Evolutionary conservation across 2,797 vertebrate genomes (phyloP), one percentile per base, ranked within the genome.

Genomic region (Helostoma temminkii): DNA sequence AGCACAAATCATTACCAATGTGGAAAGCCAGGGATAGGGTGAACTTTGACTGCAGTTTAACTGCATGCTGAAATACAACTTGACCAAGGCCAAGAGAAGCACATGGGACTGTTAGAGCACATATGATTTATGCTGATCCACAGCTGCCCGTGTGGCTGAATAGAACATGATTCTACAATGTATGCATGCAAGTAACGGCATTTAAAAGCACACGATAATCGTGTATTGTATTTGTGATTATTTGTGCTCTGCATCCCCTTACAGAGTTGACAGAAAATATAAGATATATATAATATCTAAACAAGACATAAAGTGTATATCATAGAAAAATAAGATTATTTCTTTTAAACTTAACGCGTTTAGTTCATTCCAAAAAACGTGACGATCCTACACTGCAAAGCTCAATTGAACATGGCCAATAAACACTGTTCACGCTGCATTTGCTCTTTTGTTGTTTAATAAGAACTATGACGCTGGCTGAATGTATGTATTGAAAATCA

Each of bases 31-130:
- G 53, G 55, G 61, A 75, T 53, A 47, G 42, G 24, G 32, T 80
- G 80, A 84, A 84, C 77, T 89, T 84, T 84, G 64, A 76, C 69
- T 82, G n/a, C 39, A 71, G 66, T 66, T 34, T 39, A 6, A 36
- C 48, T 76, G 50, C 37, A 53, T 25, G 70, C 41, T 74, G 56
- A 77, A 78, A 80, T 42, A 50, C 25, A 57, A 45, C 37, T 73
- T 64, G 46, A 63, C 73, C 87, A 86, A 88, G 86, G 83, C 61
- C 82, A 67, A 54, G 24, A 49, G 5, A 41, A 63, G 54, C 63
- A 59, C 49, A 71, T n/a, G 53, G n/a, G 49, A 60, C 49, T 47
- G 34, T 50, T 41, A 6, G 36, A 76, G 65, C 49, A 41, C 59
- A 25, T 36, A 42, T 56, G 18, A 63, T 61, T 69, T 58, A 67